A percentile compares a stretch with the other conserved stretches of the same genome.
Conservation (phyloP, 2,113 vertebrate species). For the Anarrhichthys ocellatus region DNA sequence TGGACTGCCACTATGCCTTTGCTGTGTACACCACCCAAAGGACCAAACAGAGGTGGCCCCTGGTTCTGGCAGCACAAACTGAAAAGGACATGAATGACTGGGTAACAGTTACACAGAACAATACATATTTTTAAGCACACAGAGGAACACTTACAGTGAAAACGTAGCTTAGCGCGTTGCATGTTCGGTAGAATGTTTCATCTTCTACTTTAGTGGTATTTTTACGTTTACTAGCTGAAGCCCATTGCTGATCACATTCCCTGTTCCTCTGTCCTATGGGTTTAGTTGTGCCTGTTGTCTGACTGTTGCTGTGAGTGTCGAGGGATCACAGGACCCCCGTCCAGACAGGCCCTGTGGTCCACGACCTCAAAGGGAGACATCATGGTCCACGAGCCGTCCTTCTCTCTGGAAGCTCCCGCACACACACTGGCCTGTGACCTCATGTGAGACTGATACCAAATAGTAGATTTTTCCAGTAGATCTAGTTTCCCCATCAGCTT, state of each 20-base stretch:
- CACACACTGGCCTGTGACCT: conserved; percentile 88
- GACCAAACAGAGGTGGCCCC: conserved; percentile 92
- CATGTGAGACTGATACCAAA: conserved; percentile 86
- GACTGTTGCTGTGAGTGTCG: conserved; percentile 92
- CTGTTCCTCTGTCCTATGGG: not conserved
- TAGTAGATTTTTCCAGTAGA: not conserved
- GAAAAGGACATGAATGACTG: conserved; percentile 95
- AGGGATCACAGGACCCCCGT: conserved; percentile 86
- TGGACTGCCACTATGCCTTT: conserved; percentile 90
- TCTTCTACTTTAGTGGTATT: not conserved
- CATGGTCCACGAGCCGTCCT: conserved; percentile 93
- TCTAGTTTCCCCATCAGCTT: not conserved
- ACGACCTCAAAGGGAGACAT: conserved; percentile 94
- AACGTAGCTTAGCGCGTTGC: not conserved
- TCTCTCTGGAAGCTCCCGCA: conserved; percentile 85
- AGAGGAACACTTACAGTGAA: not conserved
- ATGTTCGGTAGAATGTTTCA: not conserved
- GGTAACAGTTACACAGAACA: conserved; percentile 78
- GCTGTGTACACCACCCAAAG: conserved; percentile 92
- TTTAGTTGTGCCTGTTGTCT: conserved; percentile 90
- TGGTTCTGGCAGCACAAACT: conserved; percentile 89
- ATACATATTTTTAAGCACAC: not conserved
- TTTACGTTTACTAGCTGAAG: not conserved
- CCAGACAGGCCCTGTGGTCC: conserved; percentile 94
- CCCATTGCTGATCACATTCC: not conserved